phyloP scores from a whole-genome alignment of 2,113 vertebrate genomes.

The Xiphophorus maculatus region DNA sequence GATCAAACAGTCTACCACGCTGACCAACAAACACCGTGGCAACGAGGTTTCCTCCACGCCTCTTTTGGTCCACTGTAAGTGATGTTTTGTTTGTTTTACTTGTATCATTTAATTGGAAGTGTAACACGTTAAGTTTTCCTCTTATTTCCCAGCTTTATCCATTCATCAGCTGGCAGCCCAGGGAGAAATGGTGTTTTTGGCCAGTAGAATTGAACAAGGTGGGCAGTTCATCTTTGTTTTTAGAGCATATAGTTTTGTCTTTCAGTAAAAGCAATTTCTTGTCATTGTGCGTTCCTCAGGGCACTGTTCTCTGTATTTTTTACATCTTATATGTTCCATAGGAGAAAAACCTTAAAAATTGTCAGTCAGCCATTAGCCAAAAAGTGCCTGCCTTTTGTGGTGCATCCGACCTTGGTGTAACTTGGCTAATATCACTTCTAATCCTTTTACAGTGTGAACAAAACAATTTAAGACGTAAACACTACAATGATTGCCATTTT shows the following conservation, averaged over 20 bases:
- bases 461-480: too few relatives aligned
- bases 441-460: neutral
- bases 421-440: neutral
- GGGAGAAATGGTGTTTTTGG: conserved; percentile 96
- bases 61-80: conserved; percentile 94
- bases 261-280: neutral
- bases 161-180: conserved; percentile 97
- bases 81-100: neutral
- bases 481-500: too few relatives aligned
- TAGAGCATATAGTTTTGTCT: neutral
- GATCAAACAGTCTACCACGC: conserved; percentile 96
- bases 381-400: too few relatives aligned
- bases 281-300: too few relatives aligned
- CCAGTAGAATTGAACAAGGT: conserved; percentile 98
- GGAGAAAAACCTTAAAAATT: too few relatives aligned
- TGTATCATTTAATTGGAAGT: neutral
- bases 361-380: too few relatives aligned
- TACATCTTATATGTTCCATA: too few relatives aligned
- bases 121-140: neutral
- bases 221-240: neutral
- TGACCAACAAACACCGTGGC: conserved; percentile 98
- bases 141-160: conserved; percentile 85
- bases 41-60: conserved; percentile 98
- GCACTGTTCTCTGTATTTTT: too few relatives aligned
- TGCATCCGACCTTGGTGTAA: too few relatives aligned